Percentiles rank a stretch among this genome's conserved stretches.
phyloP scores from a whole-genome alignment of 2,888 invertebrate species.

The Aricia artaxerxes region DNA sequence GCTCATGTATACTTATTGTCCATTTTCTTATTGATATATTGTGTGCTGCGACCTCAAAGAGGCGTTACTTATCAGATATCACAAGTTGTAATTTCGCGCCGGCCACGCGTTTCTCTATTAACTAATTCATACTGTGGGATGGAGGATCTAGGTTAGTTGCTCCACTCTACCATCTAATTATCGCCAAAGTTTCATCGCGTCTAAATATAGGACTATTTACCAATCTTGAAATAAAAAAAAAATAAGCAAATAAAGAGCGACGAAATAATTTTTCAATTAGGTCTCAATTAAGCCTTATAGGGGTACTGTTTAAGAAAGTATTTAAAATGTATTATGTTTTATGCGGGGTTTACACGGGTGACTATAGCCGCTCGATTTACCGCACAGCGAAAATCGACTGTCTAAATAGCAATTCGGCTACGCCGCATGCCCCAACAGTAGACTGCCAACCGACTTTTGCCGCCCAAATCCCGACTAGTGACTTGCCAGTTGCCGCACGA shows the following conservation, averaged over 20 bases:
- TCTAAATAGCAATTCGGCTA: too few relatives aligned
- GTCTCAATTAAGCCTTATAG: too few relatives aligned
- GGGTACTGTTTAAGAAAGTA: too few relatives aligned
- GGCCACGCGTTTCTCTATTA: background rate
- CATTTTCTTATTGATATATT: background rate
- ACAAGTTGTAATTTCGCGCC: background rate
- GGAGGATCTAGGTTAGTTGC: background rate
- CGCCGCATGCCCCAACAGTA: too few relatives aligned
- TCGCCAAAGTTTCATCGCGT: background rate
- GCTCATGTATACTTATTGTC: background rate
- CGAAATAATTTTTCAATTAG: background rate
- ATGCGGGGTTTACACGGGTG: too few relatives aligned
- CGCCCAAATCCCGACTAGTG: too few relatives aligned
- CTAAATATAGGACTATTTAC: background rate
- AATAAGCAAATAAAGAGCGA: background rate
- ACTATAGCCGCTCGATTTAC: too few relatives aligned
- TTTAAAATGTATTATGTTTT: too few relatives aligned
- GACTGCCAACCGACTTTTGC: too few relatives aligned
- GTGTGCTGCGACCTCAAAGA: background rate
- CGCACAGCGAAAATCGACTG: too few relatives aligned
- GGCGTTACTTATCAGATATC: background rate
- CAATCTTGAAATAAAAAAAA: background rate
- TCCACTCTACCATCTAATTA: background rate
- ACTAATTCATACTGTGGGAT: background rate
- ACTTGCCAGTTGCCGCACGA: too few relatives aligned